Evolutionary conservation across 2,113 vertebrate genomes (phyloP).

Genomic region (Alces alces): DNA sequence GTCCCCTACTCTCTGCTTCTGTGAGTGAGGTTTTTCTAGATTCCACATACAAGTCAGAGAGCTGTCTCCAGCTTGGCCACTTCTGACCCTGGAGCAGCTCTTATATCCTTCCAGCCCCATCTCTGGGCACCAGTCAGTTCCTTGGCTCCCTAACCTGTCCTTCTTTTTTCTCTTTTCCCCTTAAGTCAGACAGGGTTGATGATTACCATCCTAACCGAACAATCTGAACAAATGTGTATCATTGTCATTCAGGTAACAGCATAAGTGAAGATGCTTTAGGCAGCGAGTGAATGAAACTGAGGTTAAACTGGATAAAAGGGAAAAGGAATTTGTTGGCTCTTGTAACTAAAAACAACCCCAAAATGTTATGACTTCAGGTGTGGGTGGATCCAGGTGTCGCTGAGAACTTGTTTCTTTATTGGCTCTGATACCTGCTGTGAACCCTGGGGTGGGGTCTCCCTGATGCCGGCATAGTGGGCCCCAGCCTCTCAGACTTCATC

Average conservation of each 20-base stretch:
- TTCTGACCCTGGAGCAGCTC: not conserved
- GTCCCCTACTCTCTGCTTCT: not conserved
- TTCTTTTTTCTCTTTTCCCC: not conserved
- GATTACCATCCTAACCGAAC: not conserved
- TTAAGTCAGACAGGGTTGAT: not conserved
- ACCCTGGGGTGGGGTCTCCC: not conserved
- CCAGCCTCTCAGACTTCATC: not conserved
- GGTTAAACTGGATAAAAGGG: not conserved
- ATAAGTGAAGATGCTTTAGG: not conserved
- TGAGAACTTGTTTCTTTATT: not conserved
- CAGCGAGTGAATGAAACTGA: not conserved
- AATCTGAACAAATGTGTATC: rapidly evolving
- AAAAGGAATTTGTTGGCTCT: not conserved
- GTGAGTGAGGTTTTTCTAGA: not conserved
- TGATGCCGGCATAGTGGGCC: not conserved
- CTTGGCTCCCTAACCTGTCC: not conserved
- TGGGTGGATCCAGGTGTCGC: not conserved
- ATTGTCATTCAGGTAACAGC: not conserved
- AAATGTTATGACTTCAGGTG: not conserved
- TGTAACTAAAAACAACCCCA: not conserved
- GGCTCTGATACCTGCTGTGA: not conserved
- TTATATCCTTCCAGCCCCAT: not conserved
- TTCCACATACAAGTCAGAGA: not conserved
- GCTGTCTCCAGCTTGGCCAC: not conserved
- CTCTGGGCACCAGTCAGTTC: not conserved